phyloP scores from a whole-genome alignment of 2,797 vertebrate species.

The Sphaeramia orbicularis region DNA sequence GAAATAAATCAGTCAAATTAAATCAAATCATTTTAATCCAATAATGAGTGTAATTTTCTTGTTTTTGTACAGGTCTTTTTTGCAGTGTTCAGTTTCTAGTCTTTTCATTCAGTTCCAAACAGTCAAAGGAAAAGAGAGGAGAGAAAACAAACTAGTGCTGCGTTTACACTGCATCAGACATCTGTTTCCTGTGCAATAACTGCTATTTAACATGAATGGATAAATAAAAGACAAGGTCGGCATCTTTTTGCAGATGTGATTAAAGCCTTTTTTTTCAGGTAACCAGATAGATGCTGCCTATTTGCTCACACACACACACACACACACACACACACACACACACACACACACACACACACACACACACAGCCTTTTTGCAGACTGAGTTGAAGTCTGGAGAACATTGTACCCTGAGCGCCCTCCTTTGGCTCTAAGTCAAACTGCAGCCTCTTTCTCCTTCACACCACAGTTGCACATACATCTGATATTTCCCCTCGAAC shows the following conservation, averaged over 20 bases:
- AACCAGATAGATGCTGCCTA: neutral
- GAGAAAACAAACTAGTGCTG: too few species aligned
- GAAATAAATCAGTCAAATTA: too few species aligned
- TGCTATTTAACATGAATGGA: neutral
- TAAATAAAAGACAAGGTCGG: neutral
- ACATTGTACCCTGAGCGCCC: constrained; percentile 39
- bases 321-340: neutral
- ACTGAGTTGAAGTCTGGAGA: neutral
- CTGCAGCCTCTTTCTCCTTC: constrained; percentile 17
- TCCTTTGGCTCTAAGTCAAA: constrained; percentile 38
- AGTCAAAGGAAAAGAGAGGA: neutral
- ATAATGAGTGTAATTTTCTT: too few species aligned
- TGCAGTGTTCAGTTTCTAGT: neutral
- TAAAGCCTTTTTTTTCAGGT: neutral
- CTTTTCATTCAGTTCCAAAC: neutral
- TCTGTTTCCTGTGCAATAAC: neutral
- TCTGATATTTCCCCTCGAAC: too few species aligned
- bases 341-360: too few species aligned
- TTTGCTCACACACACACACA: too few species aligned
- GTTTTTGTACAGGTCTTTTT: too few species aligned
- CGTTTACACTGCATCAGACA: neutral
- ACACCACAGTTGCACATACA: neutral
- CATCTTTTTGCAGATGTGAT: neutral
- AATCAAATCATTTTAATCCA: too few species aligned
- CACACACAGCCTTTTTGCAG: neutral